Base-by-base conservation (phyloP, 2,888 invertebrate genomes). In the Nebria brevicollis region DNA sequence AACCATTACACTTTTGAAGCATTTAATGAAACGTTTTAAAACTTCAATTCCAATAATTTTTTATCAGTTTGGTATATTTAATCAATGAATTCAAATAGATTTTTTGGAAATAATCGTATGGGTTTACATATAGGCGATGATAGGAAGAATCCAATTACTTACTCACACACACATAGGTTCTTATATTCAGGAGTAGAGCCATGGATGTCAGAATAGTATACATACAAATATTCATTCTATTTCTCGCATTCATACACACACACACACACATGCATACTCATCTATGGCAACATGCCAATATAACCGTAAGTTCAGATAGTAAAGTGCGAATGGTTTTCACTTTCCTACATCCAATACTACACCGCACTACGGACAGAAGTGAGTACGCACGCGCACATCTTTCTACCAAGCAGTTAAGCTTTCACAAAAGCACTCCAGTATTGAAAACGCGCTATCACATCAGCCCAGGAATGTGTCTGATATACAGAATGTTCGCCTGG, bases 371-470 rank as follows among this genome's bases (percentile, higher is more conserved):
- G 34, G 34, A 34, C 1, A 34, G 34, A 13, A 66, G 65, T n/a
- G 65, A 20, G 34, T 66, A 72, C 41, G 65, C 70, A 10, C 15
- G 34, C n/a, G 34, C 13, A 34, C 65, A 11, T 41, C 65, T 75
- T 4, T 65, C 54, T 54, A 54, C 11, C 54, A 54, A 13, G 54
- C 74, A 75, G 80, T 64, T 80, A 80, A 80, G 80, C 80, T 75
- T 13, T 41, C 64, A 80, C 80, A 80, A 80, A 80, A 70, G 80
- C 75, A 43, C 70, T 75, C 75, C 11, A 43, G 80, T 80, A 80
- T 80, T 80, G 80, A 80, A 80, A 80, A 80, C 72, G 82, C 82
- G 82, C 82, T 82, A 82, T 82, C 82, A 82, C 77, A 82, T 82
- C 82, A 77, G 41, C 54, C 66, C 82, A 82, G 82, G 82, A 82